Conservation (phyloP, 2,113 vertebrate genomes). For the Oreochromis aureus region DNA sequence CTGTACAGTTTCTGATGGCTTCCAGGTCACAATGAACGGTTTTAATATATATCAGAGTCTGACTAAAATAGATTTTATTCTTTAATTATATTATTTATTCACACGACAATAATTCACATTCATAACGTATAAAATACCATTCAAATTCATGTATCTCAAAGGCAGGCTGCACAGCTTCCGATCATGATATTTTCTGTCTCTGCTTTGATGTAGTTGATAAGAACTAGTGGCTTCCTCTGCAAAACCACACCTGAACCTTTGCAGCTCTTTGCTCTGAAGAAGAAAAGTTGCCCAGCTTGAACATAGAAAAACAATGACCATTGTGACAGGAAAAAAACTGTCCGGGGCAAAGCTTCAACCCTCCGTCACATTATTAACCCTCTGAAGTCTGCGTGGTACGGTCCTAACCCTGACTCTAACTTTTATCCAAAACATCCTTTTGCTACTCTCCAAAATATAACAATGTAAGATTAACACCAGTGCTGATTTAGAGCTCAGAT, state of each 20-base stretch:
- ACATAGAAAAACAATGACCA: neutral
- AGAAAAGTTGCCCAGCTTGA: neutral
- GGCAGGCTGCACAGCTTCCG: neutral
- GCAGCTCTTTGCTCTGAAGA: neutral
- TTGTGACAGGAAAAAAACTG: neutral
- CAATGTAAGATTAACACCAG: neutral
- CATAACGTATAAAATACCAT: no score
- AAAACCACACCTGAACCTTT: neutral
- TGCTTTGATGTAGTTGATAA: neutral
- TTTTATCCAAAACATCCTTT: neutral
- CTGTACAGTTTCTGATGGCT: neutral
- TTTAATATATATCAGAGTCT: neutral
- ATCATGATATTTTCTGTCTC: neutral
- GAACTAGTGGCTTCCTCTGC: neutral
- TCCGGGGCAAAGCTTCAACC: neutral
- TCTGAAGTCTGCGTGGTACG: accelerated
- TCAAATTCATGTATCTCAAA: neutral
- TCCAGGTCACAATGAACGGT: no score
- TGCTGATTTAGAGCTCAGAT: neutral
- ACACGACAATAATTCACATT: neutral
- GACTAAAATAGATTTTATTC: neutral
- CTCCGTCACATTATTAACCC: neutral
- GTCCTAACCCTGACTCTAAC: neutral
- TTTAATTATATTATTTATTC: neutral
- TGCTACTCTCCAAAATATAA: accelerated